Evolutionary conservation across 2,888 invertebrate genomes (phyloP), one percentile per base, ranked within the genome.

Genomic region (Meteorus cinctellus): DNA sequence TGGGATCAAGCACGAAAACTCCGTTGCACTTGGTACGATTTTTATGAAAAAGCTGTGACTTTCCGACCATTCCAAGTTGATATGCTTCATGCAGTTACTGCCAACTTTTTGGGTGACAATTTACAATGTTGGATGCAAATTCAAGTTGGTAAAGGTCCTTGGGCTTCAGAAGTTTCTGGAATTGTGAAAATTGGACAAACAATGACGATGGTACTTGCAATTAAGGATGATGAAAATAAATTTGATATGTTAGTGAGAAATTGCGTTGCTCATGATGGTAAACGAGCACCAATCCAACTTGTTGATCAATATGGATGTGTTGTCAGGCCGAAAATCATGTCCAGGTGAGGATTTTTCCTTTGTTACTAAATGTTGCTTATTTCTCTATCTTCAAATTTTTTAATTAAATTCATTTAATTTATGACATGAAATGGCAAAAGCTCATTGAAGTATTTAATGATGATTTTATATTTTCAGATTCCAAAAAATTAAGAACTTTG

Each of bases 81-180:
- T 89, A 97, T 97, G 96, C 90, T 97, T 83, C 97, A 97, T 89
- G 97, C 97, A 0, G 97, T 97, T 65, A 97, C 97, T 0, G 97
- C 97, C 68, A 97, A 97, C 92, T 97, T 97, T 93, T 93, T 97
- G 84, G 97, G 97, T 36, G 97, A 97, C 90, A 97, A 97, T 91
- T 91, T 97, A 84, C 97, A 97, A 89, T 97, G 97, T 90, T 97
- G 97, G 97, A 97, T 97, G 97, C 97, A 97, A 90, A 97, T 97
- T 84, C 97, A 97, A 90, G 97, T 97, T 65, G 97, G 97, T 74
- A 97, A 97, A 89, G 97, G 97, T 81, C 97, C 97, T 0, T 97
- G 97, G 97, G 97, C 97, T n/a, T 96, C 96, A 16, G 97, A 97
- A 90, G 97, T 97, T 45, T 97, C 97, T 0, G 97, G 97, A 73